Conservation (phyloP, 2,113 vertebrate genomes). For the Charina bottae region DNA sequence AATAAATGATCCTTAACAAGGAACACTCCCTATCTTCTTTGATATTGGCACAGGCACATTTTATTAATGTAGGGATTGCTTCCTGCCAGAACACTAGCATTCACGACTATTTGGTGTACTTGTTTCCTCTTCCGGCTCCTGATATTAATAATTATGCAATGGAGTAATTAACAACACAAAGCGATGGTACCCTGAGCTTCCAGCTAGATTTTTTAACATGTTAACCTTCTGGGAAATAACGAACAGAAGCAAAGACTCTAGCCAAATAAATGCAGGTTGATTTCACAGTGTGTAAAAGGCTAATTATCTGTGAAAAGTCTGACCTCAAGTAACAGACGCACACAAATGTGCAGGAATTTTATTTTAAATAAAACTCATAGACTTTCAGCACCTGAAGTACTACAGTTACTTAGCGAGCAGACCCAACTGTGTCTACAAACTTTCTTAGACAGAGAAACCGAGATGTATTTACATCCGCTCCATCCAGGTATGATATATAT, state of each 20-base stretch:
- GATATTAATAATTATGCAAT: conserved; percentile 92
- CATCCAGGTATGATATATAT: not conserved
- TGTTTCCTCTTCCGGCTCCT: conserved; percentile 87
- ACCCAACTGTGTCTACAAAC: conserved; percentile 55
- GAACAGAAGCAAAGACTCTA: conserved; percentile 82
- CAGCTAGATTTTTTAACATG: conserved; percentile 81
- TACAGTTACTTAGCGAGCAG: conserved; percentile 55
- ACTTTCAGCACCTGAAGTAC: conserved; percentile 66
- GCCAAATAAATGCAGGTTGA: conserved; percentile 85
- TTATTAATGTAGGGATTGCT: conserved; percentile 84
- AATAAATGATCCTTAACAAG: conserved; percentile 99
- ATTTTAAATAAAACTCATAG: conserved; percentile 81
- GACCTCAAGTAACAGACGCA: conserved; percentile 82
- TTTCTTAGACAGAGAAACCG: not conserved
- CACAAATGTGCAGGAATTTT: conserved; percentile 81
- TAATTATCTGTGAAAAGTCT: conserved; percentile 87
- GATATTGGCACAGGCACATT: conserved; percentile 89
- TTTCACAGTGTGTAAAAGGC: conserved; percentile 85
- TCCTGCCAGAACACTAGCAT: conserved; percentile 82
- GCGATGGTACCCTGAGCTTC: conserved; percentile 82
- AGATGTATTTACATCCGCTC: conserved; percentile 34
- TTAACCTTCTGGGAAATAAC: conserved; percentile 88
- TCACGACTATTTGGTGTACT: conserved; percentile 82
- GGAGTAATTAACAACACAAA: conserved; percentile 89
- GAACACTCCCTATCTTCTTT: conserved; percentile 83